Evolutionary conservation across 2,797 vertebrate genomes (phyloP), one percentile per base, ranked within the genome.

Genomic region (Enteromius afrohamiltoni): DNA sequence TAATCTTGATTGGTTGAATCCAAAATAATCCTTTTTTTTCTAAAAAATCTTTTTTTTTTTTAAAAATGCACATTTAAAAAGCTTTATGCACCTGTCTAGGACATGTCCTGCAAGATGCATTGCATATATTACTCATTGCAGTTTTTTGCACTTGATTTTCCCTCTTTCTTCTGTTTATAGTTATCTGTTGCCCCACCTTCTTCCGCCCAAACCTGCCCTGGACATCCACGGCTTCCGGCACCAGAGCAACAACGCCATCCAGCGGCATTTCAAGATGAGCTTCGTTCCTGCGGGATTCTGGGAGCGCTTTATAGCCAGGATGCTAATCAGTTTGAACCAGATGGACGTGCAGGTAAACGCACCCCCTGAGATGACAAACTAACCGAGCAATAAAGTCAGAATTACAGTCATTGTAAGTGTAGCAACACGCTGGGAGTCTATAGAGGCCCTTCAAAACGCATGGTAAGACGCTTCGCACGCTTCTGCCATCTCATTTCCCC

Each of bases 231-330:
- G 95, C 83, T 92, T 98, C 85, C 94, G 93, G 70, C 95, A 96
- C 84, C 95, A 95, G 85, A 93, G 92, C 11, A 88, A 92, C 87
- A 98, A 98, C 94, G 96, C 95, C 6, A 94, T 99, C 73, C 96
- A 98, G 86, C 94, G 98, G 34, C 96, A 98, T 21, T 97, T 99
- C 87, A 98, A 98, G 94, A 99, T 99, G 98, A 99, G 96, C 89
- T 99, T 99, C 26, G 97, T 99, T 29, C 98, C 98, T 0, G 96
- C 97, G 0, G 98, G 98, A 74, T 99, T 99, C 89, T 99, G 98
- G 98, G 97, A 99, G 65, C 94, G 98, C 74, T 98, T 99, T 85
- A 99, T 99, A 9, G 97, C 97, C 23, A 93, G 98, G 81, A 99
- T 99, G 97, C 93, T 99, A 79, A 99, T 99, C 89, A 99, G 98